Evolutionary conservation across 2,888 invertebrate genomes (phyloP).

Genomic region (Saturnia pavonia): DNA sequence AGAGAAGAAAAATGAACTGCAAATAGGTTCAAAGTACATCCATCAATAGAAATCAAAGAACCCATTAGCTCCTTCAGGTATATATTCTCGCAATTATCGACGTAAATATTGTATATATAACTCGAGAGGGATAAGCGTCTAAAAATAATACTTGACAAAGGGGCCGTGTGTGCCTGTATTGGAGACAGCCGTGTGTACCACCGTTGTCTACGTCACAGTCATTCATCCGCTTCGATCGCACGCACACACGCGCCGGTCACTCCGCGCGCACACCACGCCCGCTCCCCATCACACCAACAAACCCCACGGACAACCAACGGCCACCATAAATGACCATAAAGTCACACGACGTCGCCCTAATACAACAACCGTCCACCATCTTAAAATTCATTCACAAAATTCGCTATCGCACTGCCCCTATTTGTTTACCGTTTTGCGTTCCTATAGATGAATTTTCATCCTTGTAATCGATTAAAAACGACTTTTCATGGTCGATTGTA

Average conservation of each 20-base stretch:
- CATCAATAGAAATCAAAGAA: not conserved
- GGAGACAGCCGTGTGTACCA: conserved; percentile 3
- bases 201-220: conserved; percentile 73
- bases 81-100: conserved; percentile 28
- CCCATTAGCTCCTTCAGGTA: not conserved
- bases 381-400: conserved; percentile 81
- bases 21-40: not conserved
- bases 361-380: conserved; percentile 73
- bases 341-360: conserved; percentile 42
- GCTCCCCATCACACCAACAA: conserved; percentile 34
- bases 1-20: not conserved
- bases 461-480: conserved; percentile 34
- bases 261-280: conserved; percentile 25
- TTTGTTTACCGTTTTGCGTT: conserved; percentile 75
- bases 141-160: conserved; percentile 68
- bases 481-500: conserved; percentile 31
- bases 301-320: conserved; percentile 20
- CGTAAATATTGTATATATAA: conserved; percentile 34
- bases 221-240: conserved; percentile 77
- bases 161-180: conserved; percentile 24
- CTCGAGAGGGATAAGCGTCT: conserved; percentile 44
- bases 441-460: conserved; percentile 45
- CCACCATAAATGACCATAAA: conserved; percentile 34
- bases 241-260: conserved; percentile 54
- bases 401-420: conserved; percentile 64